phyloP scores from a whole-genome alignment of 2,888 invertebrate species.

The Cremastobaeus sp. region DNA sequence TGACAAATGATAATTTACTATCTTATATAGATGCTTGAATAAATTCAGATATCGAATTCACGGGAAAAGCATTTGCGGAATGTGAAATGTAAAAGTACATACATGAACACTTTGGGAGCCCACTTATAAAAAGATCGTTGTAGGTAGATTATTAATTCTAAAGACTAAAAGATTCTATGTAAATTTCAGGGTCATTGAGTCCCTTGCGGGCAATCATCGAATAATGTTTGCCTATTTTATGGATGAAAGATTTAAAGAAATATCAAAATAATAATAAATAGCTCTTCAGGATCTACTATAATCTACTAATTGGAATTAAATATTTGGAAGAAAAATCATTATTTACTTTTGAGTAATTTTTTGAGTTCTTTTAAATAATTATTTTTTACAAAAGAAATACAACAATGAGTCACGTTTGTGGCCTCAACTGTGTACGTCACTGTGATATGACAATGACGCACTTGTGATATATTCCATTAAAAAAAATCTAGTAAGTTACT shows the following conservation, averaged over 20 bases:
- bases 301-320: too few relatives aligned
- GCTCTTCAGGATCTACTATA: neutral
- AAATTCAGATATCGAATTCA: constrained; percentile 24
- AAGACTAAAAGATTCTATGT: constrained; percentile 21
- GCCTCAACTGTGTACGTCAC: too few relatives aligned
- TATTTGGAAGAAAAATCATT: too few relatives aligned
- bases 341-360: too few relatives aligned
- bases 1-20: constrained; percentile 17
- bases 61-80: constrained; percentile 35
- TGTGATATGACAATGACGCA: too few relatives aligned
- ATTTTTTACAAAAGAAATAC: too few relatives aligned
- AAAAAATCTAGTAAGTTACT: too few relatives aligned
- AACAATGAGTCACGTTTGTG: too few relatives aligned
- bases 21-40: constrained; percentile 12
- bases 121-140: constrained; percentile 12
- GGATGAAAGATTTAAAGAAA: constrained; percentile 5
- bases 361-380: too few relatives aligned
- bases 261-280: neutral
- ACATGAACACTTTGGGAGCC: constrained; percentile 5
- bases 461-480: too few relatives aligned
- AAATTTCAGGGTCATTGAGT: constrained; percentile 21
- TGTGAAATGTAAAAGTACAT: constrained; percentile 42
- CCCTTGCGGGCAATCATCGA: neutral
- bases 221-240: constrained; percentile 9
- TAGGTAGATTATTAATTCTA: constrained; percentile 12